Percentiles rank a stretch among this genome's conserved stretches.
Conservation (phyloP, 2,797 vertebrate genomes). For the Balearica regulorum region DNA sequence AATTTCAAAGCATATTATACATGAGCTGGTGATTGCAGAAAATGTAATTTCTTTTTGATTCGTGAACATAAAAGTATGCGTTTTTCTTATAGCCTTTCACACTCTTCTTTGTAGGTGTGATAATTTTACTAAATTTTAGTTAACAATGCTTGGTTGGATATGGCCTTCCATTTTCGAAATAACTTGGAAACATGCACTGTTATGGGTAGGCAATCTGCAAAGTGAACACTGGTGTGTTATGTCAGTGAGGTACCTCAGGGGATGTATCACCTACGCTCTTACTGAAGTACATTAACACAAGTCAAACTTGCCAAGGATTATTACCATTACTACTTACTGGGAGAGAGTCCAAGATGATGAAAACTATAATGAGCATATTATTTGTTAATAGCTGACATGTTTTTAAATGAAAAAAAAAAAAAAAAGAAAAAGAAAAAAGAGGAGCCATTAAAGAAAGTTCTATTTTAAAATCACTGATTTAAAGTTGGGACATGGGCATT, state of each 20-base stretch:
- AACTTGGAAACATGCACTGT: neutral
- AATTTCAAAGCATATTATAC: conserved; percentile 32
- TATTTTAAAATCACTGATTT: neutral
- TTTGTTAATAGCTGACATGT: neutral
- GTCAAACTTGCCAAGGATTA: neutral
- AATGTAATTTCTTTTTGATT: conserved; percentile 42
- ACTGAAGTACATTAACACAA: neutral
- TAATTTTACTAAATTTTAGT: conserved; percentile 37
- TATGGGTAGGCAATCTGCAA: neutral
- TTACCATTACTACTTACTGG: neutral
- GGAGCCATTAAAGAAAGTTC: neutral
- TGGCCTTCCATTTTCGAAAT: neutral
- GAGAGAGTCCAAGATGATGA: neutral
- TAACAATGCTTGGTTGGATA: conserved; percentile 2
- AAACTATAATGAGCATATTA: neutral
- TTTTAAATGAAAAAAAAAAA: neutral
- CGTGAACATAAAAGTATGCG: neutral
- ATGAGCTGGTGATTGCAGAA: conserved; percentile 5
- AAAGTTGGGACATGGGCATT: neutral
- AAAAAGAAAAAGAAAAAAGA: neutral
- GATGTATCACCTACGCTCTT: neutral
- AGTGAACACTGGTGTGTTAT: neutral
- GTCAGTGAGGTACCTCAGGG: neutral
- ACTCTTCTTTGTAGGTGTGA: neutral
- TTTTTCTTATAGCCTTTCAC: conserved; percentile 11